Evolutionary conservation across 1,140 invertebrate genomes (phyloP).

Genomic region (Hylaeus volcanicus): DNA sequence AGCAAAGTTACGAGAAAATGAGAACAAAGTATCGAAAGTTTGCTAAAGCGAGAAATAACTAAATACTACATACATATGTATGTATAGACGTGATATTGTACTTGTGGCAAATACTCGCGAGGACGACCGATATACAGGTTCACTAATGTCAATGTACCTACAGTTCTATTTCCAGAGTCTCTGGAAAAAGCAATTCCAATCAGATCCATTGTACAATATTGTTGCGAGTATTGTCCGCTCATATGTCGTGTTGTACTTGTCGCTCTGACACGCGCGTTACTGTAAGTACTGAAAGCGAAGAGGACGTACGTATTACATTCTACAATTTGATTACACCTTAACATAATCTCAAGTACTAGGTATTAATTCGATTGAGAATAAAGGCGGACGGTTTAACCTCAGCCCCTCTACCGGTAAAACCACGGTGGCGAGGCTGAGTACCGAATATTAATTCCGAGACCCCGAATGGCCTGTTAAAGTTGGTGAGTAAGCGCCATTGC

Average conservation of each 20-base stretch:
- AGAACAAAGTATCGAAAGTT: constrained; percentile 6
- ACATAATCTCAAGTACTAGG: constrained; percentile 75
- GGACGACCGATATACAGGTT: constrained; percentile 64
- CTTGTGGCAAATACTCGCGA: constrained; percentile 60
- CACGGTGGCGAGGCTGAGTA: constrained; percentile 66
- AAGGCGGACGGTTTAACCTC: constrained; percentile 56
- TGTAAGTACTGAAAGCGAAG: constrained; percentile 79
- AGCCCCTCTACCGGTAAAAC: constrained; percentile 63
- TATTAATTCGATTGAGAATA: constrained; percentile 71
- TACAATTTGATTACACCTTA: constrained; percentile 70
- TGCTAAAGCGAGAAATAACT: background rate
- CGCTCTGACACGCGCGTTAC: constrained; percentile 79
- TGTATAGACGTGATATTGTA: constrained; percentile 38
- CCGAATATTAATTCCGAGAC: constrained; percentile 67
- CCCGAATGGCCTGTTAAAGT: constrained; percentile 71
- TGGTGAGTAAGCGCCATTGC: constrained; percentile 77
- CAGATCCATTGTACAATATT: constrained; percentile 80
- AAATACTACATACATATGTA: background rate
- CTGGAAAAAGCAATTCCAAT: constrained; percentile 81
- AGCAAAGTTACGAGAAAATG: constrained; percentile 9
- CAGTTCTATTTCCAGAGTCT: constrained; percentile 81
- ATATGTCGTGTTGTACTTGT: constrained; percentile 79
- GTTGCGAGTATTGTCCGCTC: constrained; percentile 80
- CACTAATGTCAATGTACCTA: constrained; percentile 79
- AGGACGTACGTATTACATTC: constrained; percentile 79